phyloP scores from a whole-genome alignment of 2,113 vertebrate species.

The Nesogale talazaci region DNA sequence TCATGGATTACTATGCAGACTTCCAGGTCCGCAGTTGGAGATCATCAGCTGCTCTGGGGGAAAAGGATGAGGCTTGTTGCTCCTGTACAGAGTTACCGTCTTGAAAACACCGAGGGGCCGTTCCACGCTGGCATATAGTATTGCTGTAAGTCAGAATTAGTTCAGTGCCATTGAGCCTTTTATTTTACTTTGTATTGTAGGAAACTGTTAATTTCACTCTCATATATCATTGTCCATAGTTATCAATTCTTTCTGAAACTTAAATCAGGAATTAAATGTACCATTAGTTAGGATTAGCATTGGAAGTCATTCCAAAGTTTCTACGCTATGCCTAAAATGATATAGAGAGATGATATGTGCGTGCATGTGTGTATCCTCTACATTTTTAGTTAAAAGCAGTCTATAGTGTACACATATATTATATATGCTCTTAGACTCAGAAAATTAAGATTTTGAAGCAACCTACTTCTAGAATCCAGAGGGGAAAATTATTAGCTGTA shows the following conservation, averaged over 20 bases:
- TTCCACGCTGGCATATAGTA: too few species aligned
- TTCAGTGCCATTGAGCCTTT: too few species aligned
- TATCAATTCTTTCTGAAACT: neutral
- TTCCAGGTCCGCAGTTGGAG: too few species aligned
- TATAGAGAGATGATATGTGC: neutral
- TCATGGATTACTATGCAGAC: neutral
- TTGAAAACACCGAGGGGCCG: too few species aligned
- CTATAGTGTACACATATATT: too few species aligned
- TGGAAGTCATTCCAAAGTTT: neutral
- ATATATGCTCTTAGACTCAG: neutral
- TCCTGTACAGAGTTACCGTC: too few species aligned
- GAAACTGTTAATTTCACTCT: neutral
- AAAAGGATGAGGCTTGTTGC: too few species aligned
- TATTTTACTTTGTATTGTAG: too few species aligned
- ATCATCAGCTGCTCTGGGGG: too few species aligned
- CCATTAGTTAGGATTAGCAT: neutral
- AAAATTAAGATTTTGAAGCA: constrained; percentile 9
- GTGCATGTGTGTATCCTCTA: too few species aligned
- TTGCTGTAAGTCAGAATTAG: too few species aligned
- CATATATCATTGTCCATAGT: neutral
- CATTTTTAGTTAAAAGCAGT: too few species aligned
- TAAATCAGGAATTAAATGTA: constrained; percentile 16
- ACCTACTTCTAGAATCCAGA: neutral
- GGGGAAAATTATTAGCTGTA: neutral
- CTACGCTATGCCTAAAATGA: neutral